Base-by-base conservation (phyloP, 2,113 vertebrate species). In the Capreolus pygargus region DNA sequence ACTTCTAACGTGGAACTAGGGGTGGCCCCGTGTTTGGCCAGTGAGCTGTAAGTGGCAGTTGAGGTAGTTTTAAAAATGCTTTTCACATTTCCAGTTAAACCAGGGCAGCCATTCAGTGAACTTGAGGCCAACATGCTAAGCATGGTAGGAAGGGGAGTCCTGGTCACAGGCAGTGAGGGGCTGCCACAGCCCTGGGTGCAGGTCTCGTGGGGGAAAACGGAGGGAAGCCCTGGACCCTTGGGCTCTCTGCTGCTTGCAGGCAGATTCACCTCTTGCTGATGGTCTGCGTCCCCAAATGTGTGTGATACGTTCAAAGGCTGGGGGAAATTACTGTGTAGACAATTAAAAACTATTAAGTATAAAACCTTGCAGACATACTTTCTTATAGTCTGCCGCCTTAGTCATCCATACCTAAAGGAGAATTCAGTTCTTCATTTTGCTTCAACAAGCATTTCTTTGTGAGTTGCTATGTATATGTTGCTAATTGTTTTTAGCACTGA, bases 301-400 rank as follows among this genome's bases (percentile, higher is more conserved):
- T 58, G n/a, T 57, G 19, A 13, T 64, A 47, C 28, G 15, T 78
- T 96, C n/a, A 70, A 47, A 83, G 43, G 45, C 36, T 67, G 47
- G 15, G 43, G 25, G 6, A 27, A 54, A 5, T 23, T 36, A 47
- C 39, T 86, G 61, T 54, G 33, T 82, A 78, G 15, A 39, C 89
- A 76, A 47, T 84, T 39, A 74, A 82, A 84, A 95, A 54, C 11
- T 60, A 30, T 27, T 12, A 39, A 88, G 60, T 88, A 43, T 74
- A 21, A 92, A 70, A 83, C 16, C 60, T 70, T 50, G 17, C 50
- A 83, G 70, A 27, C 30, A 55, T 14, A 2, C 76, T 45, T 58
- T 74, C 84, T 60, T 39, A 27, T 67, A 57, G 27, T 95, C 67
- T 82, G 30, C 33, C 39, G 39, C 28, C 28, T 57, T 60, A 74